Percentiles rank a stretch among this genome's conserved stretches.
These are phyloP conservation scores for Neosalanx taihuensis DNA, from an alignment of 2,797 vertebrate species.

Conservation along the genomic window DNA sequence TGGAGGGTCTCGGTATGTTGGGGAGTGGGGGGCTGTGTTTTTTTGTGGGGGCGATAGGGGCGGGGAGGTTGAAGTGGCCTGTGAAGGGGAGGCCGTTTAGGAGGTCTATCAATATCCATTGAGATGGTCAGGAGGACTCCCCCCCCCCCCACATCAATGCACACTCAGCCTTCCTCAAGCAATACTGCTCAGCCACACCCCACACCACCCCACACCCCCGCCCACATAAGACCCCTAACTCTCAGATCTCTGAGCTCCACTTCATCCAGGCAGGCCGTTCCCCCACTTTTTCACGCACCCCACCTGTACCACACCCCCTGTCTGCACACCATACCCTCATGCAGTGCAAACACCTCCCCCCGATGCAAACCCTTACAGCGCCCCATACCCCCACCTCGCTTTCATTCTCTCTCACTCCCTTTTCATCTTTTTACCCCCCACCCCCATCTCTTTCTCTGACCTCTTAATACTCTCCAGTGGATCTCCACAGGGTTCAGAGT, in stretches of 20 bases:
- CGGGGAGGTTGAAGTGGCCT: constrained; percentile 36
- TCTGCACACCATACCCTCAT: constrained; percentile 20
- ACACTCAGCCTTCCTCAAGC: constrained; percentile 50
- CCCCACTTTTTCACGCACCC: constrained; percentile 17
- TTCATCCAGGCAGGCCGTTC: constrained; percentile 39
- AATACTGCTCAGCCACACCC: constrained; percentile 36
- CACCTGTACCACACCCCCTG: constrained; percentile 32
- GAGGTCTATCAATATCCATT: constrained; percentile 43
- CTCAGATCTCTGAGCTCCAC: constrained; percentile 45
- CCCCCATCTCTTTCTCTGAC: constrained; percentile 44
- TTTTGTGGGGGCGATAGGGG: constrained; percentile 27
- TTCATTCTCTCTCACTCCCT: constrained; percentile 29
- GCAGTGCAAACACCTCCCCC: constrained; percentile 36
- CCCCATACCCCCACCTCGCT: constrained; percentile 19
- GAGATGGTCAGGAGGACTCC: constrained; percentile 34
- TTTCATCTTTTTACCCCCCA: constrained; percentile 18
- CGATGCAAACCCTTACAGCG: not conserved
- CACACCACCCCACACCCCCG: constrained; percentile 35
- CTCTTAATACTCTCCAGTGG: constrained; percentile 49
- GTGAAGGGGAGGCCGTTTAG: constrained; percentile 38
- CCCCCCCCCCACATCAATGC: constrained; percentile 39
- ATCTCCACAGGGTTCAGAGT: constrained; percentile 46
- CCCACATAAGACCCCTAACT: constrained; percentile 37
- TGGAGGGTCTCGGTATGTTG: constrained; percentile 46
- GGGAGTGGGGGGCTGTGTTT: constrained; percentile 20